These are phyloP conservation scores for Oostethus manadensis DNA, from an alignment of 2,113 vertebrate species.

Conservation along the genomic window DNA sequence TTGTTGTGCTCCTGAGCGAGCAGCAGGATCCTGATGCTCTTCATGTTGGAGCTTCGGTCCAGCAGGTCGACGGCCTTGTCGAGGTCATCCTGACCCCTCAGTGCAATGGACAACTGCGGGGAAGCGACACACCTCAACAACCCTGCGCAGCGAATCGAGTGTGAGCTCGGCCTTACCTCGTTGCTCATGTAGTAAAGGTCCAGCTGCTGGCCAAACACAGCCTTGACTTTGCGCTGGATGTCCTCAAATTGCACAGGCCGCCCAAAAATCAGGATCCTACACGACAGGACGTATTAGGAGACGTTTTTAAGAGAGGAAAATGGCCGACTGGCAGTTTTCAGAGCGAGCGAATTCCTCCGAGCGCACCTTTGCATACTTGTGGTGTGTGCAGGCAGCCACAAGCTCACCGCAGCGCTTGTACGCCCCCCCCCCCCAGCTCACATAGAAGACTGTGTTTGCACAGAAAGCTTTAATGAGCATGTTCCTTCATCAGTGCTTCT, in stretches of 20 bases:
- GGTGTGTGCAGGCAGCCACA: slow-evolving; percentile 78
- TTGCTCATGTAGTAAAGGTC: slow-evolving; percentile 95
- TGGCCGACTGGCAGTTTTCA: slow-evolving; percentile 36
- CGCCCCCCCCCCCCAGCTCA: slow-evolving; percentile 64
- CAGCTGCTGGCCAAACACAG: slow-evolving; percentile 86
- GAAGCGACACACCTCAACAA: background rate
- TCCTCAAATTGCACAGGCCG: slow-evolving; percentile 90
- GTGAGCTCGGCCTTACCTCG: slow-evolving; percentile 72
- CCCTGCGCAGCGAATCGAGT: background rate
- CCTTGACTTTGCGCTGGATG: slow-evolving; percentile 87
- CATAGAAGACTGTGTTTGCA: slow-evolving; percentile 51
- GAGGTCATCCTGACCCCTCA: slow-evolving; percentile 88
- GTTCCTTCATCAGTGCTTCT: too few species aligned
- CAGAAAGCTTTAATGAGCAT: too few species aligned
- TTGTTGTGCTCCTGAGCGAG: slow-evolving; percentile 84
- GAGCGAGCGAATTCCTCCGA: slow-evolving; percentile 71
- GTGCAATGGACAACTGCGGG: slow-evolving; percentile 85
- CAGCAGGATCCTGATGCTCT: slow-evolving; percentile 90
- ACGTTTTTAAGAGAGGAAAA: slow-evolving; percentile 40
- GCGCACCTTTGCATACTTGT: slow-evolving; percentile 88
- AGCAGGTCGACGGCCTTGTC: slow-evolving; percentile 91
- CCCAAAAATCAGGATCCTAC: slow-evolving; percentile 83
- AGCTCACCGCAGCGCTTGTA: slow-evolving; percentile 75
- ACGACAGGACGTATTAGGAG: slow-evolving; percentile 6
- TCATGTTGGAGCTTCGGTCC: slow-evolving; percentile 91